Evolutionary conservation across 1,140 invertebrate species (phyloP), one percentile per base, ranked within the genome.

Genomic region (Geopemphigus sp.): DNA sequence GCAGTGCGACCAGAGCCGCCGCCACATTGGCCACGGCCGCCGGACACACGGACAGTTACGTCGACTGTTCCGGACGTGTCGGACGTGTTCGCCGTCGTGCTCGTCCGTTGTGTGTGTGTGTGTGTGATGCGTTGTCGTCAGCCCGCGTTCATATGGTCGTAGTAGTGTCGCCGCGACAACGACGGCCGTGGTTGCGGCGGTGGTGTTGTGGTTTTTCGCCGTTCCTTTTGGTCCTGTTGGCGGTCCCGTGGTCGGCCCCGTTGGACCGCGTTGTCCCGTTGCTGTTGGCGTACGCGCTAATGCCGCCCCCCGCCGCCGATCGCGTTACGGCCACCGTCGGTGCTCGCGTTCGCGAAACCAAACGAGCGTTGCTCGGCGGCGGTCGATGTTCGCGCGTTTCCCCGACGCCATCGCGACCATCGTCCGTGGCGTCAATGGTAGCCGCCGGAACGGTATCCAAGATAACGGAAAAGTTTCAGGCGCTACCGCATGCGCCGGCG

Each of bases 401-500:
- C 47, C 1, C 39, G 10, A 4, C 32, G 57, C 10, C 22, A 1
- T 19, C 54, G 32, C 32, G 3, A 59, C 24, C 12, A 15, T 47
- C 80, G 29, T 66, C 61, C 29, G 63, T 24, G 63, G 61, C 22
- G n/a, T 53, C 59, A 1, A 8, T 70, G 26, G 80, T 73, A 57
- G 70, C 45, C 45, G 73, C 61, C 29, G 80, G 80, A 15, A 81
- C 68, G 17, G 80, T 81, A 39, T 81, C 80, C 57, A 73, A 81
- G 39, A 81, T 81, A 22, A 63, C 68, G 5, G 80, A 81, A 74
- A 81, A 73, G 50, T 81, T 81, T 24, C 80, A 81, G 19, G 15
- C 74, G 22, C 32, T 24, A 12, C 53, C 80, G 0, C 10, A n/a
- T n/a, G n/a, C 26, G 32, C 22, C 53, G 11, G 11, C 32, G 32